Conservation (phyloP, 2,888 invertebrate genomes). For the Thalpophila matura region DNA sequence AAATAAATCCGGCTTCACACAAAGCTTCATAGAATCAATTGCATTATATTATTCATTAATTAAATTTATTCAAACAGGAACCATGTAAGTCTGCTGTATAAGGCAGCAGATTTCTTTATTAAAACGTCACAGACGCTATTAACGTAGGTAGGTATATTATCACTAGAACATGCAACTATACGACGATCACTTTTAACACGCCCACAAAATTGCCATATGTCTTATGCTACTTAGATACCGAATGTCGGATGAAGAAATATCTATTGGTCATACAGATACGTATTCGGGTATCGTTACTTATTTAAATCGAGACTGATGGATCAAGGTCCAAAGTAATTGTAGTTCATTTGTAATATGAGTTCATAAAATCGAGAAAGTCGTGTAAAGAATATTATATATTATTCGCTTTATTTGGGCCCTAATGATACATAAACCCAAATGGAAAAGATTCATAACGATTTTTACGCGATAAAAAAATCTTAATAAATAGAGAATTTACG, state of each 20-base stretch:
- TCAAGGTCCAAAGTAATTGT: constrained; percentile 33
- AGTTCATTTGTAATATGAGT: not conserved
- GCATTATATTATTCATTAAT: constrained; percentile 28
- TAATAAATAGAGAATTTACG: not conserved
- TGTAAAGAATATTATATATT: not conserved
- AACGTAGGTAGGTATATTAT: constrained; percentile 43
- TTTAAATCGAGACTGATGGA: not conserved
- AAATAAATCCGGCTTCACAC: constrained; percentile 40
- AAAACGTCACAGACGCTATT: constrained; percentile 61
- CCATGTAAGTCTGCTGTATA: constrained; percentile 51
- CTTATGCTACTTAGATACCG: constrained; percentile 32
- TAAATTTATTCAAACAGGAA: constrained; percentile 71
- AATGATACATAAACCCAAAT: too few relatives aligned
- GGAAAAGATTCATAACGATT: too few relatives aligned
- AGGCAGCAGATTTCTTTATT: constrained; percentile 63
- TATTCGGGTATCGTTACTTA: constrained; percentile 4
- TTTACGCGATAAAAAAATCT: too few relatives aligned
- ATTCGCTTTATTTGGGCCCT: not conserved
- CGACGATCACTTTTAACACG: constrained; percentile 43
- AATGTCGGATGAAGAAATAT: constrained; percentile 16
- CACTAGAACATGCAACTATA: constrained; percentile 29
- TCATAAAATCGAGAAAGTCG: not conserved
- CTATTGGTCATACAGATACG: constrained; percentile 17
- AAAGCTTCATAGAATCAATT: constrained; percentile 45
- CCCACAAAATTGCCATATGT: constrained; percentile 49